These are phyloP conservation scores for Euschistus heros DNA, from an alignment of 1,140 invertebrate species.

Conservation along the genomic window DNA sequence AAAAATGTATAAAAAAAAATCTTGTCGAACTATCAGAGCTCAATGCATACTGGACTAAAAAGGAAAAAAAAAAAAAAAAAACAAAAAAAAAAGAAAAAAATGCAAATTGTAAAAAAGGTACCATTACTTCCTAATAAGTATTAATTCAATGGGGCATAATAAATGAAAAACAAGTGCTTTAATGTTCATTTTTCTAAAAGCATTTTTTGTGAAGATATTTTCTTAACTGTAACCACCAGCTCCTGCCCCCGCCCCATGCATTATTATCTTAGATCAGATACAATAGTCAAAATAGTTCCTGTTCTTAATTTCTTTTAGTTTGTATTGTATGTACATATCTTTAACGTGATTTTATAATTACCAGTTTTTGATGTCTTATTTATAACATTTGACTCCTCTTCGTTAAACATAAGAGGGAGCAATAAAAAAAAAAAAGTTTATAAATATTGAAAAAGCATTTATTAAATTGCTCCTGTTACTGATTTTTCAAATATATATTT, in stretches of 20 bases:
- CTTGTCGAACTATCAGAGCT: not conserved
- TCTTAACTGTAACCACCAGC: not conserved
- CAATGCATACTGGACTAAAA: not conserved
- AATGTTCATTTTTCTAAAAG: conserved; percentile 3
- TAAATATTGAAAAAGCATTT: not conserved
- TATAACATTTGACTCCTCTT: conserved; percentile 1
- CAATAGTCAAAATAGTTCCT: conserved; percentile 16
- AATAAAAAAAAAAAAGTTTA: not conserved
- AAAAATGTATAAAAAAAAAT: not conserved
- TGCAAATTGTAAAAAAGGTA: not conserved
- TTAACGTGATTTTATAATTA: conserved; percentile 10
- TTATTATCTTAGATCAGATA: not conserved
- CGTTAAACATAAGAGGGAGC: not conserved
- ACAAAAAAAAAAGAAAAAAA: conserved; percentile 2
- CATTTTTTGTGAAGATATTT: conserved; percentile 5
- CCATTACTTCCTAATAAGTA: not conserved
- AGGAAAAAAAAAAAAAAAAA: not conserved
- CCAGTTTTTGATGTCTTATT: conserved; percentile 12
- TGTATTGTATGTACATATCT: conserved; percentile 12
- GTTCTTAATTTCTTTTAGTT: conserved; percentile 4
- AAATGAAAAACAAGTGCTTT: not conserved
- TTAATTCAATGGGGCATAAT: not conserved
- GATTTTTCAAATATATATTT: conserved; percentile 4
- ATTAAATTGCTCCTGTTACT: not conserved
- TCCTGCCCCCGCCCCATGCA: not conserved